Conservation (phyloP, 1,140 invertebrate genomes). For the Euwallacea fornicatus region DNA sequence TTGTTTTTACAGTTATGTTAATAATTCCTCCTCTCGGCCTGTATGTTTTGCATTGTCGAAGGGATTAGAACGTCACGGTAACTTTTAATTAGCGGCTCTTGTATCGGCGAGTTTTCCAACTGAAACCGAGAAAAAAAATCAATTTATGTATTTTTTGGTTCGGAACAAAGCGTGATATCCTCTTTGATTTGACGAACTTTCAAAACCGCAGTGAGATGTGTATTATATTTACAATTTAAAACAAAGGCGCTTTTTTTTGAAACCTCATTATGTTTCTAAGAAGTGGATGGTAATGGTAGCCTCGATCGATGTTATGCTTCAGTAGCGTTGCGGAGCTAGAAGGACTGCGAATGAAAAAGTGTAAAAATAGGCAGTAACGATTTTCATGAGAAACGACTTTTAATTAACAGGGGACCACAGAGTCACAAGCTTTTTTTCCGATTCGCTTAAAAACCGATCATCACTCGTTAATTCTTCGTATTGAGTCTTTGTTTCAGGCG, state of each 20-base stretch:
- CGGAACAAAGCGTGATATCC: conserved; percentile 35
- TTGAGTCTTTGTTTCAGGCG: conserved; percentile 6
- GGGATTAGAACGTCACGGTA: not conserved
- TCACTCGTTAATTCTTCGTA: conserved; percentile 7
- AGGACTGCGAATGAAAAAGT: conserved; percentile 21
- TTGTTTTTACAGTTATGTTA: conserved; percentile 28
- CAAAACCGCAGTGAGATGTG: conserved; percentile 34
- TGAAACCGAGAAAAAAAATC: conserved; percentile 21
- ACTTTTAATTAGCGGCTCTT: not conserved
- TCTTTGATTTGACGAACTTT: conserved; percentile 21
- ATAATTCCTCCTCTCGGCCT: conserved; percentile 12
- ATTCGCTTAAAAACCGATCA: not conserved
- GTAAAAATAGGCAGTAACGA: conserved; percentile 21
- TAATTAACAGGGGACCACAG: conserved; percentile 23
- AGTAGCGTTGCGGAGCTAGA: conserved; percentile 20
- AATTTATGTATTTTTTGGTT: conserved; percentile 20
- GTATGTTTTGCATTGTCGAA: not conserved
- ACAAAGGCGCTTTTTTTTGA: conserved; percentile 29
- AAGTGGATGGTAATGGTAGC: conserved; percentile 31
- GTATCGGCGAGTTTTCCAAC: not conserved
- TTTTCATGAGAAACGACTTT: conserved; percentile 27
- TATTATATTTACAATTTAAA: conserved; percentile 39
- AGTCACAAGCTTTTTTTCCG: conserved; percentile 15
- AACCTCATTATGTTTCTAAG: conserved; percentile 36
- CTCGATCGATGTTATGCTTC: conserved; percentile 29